Conservation (phyloP, 92 coral and sea anemone genomes). For the Epizoanthus illoricatus region DNA sequence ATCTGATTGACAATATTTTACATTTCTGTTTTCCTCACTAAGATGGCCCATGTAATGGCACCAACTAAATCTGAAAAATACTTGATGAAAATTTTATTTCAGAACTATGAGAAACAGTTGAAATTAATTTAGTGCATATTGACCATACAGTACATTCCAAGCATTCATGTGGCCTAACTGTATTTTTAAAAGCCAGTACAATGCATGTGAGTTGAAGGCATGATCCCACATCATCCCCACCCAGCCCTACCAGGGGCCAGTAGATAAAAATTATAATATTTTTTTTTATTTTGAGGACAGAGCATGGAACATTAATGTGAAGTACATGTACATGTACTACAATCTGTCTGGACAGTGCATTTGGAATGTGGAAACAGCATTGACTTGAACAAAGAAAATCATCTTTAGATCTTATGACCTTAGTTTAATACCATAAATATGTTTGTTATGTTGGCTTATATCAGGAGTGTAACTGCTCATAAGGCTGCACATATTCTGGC, state of each 20-base stretch:
- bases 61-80: neutral
- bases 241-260: too few relatives aligned
- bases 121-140: slow-evolving; percentile 1
- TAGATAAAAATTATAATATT: too few relatives aligned
- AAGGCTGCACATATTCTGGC: slow-evolving; percentile 7
- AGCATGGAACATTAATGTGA: too few relatives aligned
- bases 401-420: neutral
- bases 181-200: slow-evolving; percentile 1
- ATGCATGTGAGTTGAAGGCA: neutral
- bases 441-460: neutral
- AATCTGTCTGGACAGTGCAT: slow-evolving; percentile 3
- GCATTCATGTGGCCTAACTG: neutral
- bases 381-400: neutral
- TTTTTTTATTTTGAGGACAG: too few relatives aligned
- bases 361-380: neutral
- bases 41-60: neutral
- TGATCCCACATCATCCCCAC: too few relatives aligned
- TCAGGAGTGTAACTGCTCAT: slow-evolving; percentile 7
- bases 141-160: neutral
- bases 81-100: neutral
- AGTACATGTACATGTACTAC: neutral
- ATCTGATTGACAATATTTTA: slow-evolving; percentile 1
- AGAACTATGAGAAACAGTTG: neutral
- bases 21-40: slow-evolving; percentile 1
- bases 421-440: neutral